Base-by-base conservation (phyloP, 1,140 invertebrate species). In the Muscidifurax raptorellus region DNA sequence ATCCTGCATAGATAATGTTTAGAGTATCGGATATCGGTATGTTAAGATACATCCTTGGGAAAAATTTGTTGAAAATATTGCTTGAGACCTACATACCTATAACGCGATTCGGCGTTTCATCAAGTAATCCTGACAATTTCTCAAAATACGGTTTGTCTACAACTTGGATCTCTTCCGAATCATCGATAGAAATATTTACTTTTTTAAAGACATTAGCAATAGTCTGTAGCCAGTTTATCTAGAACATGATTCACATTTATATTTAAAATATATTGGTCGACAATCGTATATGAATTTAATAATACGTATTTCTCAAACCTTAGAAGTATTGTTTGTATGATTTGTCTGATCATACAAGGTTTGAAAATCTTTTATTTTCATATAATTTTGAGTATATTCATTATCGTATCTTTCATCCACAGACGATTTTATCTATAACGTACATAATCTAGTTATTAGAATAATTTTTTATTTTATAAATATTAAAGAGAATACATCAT, bases 201-300 rank as follows among this genome's bases (percentile, higher is more conserved):
- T 18, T 25, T 32, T 77, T 59, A 25, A 85, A 85, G 12, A 79
- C 10, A 67, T 28, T 47, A 28, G 44, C n/a, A n/a, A 85, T 66
- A n/a, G 47, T 72, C 28, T 67, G 30, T 3, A 76, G 44, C 83
- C 83, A 85, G 47, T 80, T 72, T 36, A 85, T 85, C 83, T 85
- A 32, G 75, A 78, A 40, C 30, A 69, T 69, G 7, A 27, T 40
- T 36, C 5, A 15, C 9, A 13, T 27, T 10, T 69, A 18, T 67
- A 10, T 66, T 13, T 0, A 32, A 10, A 15, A 71, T 32, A 22
- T 27, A 18, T 72, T 72, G 30, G 22, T 18, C 15, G 9, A 36
- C 3, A 72, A 32, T 72, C 12, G 1, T 28, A 71, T 12, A 32
- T 18, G 5, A 71, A 40, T 40, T 72, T 72, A 22, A 72, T n/a